These are phyloP conservation scores for Pavo muticus DNA, from an alignment of 2,113 vertebrate species.

Conservation along the genomic window DNA sequence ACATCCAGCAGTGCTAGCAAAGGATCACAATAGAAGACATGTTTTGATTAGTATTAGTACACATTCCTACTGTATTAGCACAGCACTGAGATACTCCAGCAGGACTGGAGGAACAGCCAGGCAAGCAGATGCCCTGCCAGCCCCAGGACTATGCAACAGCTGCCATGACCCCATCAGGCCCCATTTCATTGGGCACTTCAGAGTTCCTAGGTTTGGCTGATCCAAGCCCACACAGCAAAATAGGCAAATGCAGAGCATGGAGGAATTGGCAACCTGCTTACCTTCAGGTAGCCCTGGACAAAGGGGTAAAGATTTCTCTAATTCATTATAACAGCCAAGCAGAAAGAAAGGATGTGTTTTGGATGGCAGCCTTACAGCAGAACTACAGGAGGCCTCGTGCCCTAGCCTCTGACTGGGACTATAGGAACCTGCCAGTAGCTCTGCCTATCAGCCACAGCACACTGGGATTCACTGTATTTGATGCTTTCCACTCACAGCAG, in stretches of 20 bases:
- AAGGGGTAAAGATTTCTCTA: neutral
- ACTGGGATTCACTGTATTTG: neutral
- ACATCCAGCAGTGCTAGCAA: neutral
- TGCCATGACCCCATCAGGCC: neutral
- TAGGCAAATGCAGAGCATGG: neutral
- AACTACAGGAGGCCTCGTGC: neutral
- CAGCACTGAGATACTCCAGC: neutral
- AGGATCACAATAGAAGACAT: neutral
- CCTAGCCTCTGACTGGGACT: neutral
- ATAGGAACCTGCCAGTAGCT: neutral
- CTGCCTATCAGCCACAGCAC: neutral
- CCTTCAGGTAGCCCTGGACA: neutral
- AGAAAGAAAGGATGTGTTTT: neutral
- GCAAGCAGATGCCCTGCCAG: neutral
- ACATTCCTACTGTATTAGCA: neutral
- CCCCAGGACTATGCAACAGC: neutral
- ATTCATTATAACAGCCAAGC: neutral
- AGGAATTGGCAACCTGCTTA: neutral
- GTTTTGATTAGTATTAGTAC: neutral
- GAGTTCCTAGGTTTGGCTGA: neutral
- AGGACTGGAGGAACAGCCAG: neutral
- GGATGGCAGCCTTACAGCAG: neutral
- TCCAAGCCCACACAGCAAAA: neutral
- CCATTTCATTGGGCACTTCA: neutral
- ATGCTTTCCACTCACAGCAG: neutral